Evolutionary conservation across 2,113 vertebrate genomes (phyloP).

Genomic region (Hymenochirus boettgeri): DNA sequence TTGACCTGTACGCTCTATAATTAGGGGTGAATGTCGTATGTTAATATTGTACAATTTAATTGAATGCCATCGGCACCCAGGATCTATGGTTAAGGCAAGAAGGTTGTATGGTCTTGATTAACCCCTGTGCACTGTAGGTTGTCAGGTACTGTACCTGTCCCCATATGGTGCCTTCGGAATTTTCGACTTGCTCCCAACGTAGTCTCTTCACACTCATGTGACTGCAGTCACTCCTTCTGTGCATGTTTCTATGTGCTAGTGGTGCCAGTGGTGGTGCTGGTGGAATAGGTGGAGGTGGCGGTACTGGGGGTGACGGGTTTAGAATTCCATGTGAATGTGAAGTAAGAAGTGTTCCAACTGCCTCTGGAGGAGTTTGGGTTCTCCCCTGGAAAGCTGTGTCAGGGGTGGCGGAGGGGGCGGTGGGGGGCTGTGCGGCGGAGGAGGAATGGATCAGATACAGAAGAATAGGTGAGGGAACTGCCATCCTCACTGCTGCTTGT

Average conservation of each 20-base stretch:
- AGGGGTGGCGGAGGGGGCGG: slow-evolving; percentile 74
- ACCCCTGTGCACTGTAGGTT: too few species aligned
- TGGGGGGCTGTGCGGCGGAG: slow-evolving; percentile 74
- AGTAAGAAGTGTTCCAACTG: slow-evolving; percentile 27
- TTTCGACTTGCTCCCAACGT: slow-evolving; percentile 97
- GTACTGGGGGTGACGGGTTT: slow-evolving; percentile 67
- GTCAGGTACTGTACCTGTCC: too few species aligned
- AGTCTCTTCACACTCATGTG: slow-evolving; percentile 96
- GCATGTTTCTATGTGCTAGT: slow-evolving; percentile 63
- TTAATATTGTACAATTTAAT: too few species aligned
- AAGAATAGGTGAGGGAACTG: slow-evolving; percentile 86
- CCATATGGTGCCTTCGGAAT: slow-evolving; percentile 97
- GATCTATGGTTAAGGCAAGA: too few species aligned
- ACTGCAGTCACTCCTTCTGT: slow-evolving; percentile 79
- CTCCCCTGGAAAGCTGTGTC: slow-evolving; percentile 70
- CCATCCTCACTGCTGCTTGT: slow-evolving; percentile 88
- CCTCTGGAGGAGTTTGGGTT: slow-evolving; percentile 53
- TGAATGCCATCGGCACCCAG: too few species aligned
- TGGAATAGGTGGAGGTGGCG: slow-evolving; percentile 42
- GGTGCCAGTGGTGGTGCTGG: slow-evolving; percentile 55
- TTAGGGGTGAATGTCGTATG: too few species aligned
- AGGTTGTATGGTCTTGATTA: too few species aligned
- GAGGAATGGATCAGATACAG: slow-evolving; percentile 82
- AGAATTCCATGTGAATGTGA: slow-evolving; percentile 46
- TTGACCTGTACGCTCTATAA: too few species aligned